phyloP scores from a whole-genome alignment of 2,888 invertebrate species.

The Drosophila multiciliata region DNA sequence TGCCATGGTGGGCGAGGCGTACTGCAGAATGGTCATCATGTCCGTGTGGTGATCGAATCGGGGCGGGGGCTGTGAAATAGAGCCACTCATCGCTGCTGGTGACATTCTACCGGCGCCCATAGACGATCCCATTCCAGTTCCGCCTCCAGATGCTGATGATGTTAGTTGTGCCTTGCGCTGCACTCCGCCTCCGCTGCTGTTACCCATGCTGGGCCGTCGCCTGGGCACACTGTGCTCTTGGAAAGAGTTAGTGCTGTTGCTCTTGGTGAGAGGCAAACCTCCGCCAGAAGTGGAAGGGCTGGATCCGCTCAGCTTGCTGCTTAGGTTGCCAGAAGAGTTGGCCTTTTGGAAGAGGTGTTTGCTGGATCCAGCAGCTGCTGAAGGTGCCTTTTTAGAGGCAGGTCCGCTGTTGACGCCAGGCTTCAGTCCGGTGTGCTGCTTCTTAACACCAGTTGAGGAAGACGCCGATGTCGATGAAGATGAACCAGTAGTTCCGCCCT shows the following conservation, averaged over 20 bases:
- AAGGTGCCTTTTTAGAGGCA: constrained; percentile 88
- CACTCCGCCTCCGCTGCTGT: constrained; percentile 28
- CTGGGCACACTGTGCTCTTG: constrained; percentile 62
- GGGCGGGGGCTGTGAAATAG: constrained; percentile 78
- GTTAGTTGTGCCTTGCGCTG: constrained; percentile 50
- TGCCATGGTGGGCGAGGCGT: constrained; percentile 87
- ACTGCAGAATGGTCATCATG: constrained; percentile 86
- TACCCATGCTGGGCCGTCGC: constrained; percentile 68
- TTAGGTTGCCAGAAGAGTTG: constrained; percentile 83
- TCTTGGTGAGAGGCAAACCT: constrained; percentile 75
- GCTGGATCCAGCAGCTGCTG: constrained; percentile 83
- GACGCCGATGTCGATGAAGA: constrained; percentile 27
- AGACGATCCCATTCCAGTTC: constrained; percentile 13
- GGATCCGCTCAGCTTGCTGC: constrained; percentile 70
- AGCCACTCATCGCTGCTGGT: constrained; percentile 63
- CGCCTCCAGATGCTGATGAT: constrained; percentile 21
- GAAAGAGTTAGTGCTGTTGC: constrained; percentile 84
- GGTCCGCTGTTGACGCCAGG: constrained; percentile 95
- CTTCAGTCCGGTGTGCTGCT: constrained; percentile 93
- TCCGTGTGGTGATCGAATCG: constrained; percentile 82
- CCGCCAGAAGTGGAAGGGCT: constrained; percentile 42
- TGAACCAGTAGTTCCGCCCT: constrained; percentile 24
- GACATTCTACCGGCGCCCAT: constrained; percentile 50
- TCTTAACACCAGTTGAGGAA: constrained; percentile 58
- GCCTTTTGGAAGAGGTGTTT: constrained; percentile 84